Percentiles rank a stretch among this genome's conserved stretches.
Evolutionary conservation across 2,113 vertebrate genomes (phyloP).

Genomic region (Dicrurus megarhynchus): DNA sequence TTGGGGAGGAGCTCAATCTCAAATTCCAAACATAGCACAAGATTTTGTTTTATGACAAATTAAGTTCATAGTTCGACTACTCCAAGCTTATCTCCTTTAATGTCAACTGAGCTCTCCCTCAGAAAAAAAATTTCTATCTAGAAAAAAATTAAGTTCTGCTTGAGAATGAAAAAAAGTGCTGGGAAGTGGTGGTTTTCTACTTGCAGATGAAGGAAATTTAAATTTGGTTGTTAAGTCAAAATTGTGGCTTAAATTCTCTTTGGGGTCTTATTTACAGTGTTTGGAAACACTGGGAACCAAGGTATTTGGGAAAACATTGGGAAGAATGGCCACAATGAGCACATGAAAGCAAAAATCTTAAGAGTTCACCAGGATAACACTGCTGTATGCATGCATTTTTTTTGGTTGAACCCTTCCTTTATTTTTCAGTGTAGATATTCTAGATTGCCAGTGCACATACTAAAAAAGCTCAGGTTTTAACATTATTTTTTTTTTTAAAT

Average conservation of each 20-base stretch:
- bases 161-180: background rate
- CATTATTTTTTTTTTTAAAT: background rate
- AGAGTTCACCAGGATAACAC: background rate
- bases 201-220: background rate
- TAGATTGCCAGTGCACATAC: background rate
- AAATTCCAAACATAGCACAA: background rate
- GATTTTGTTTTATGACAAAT: background rate
- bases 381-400: accelerated
- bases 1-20: background rate
- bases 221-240: background rate
- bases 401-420: background rate
- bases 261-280: background rate
- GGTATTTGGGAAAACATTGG: too few relatives aligned
- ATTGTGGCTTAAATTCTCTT: background rate
- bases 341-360: background rate
- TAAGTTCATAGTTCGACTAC: background rate
- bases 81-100: background rate
- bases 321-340: background rate
- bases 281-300: background rate
- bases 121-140: background rate
- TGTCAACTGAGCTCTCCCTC: accelerated
- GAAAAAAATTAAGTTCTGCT: background rate
- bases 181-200: background rate
- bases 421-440: background rate
- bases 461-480: background rate